phyloP scores from a whole-genome alignment of 2,797 vertebrate species.

The Centroberyx gerrardi region DNA sequence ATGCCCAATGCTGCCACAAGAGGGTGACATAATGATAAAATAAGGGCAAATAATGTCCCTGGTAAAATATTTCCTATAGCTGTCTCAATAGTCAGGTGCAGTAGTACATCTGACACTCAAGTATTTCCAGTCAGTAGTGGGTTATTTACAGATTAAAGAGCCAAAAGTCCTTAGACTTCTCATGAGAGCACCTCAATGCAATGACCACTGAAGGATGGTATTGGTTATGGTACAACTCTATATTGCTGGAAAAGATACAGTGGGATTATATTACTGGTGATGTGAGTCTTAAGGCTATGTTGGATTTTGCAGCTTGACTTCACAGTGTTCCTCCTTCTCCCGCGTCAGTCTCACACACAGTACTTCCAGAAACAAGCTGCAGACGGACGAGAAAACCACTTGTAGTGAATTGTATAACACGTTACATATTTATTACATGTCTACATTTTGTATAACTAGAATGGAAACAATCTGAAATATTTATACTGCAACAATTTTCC shows the following conservation, averaged over 20 bases:
- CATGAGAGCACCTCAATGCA: conserved; percentile 32
- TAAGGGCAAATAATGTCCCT: conserved; percentile 35
- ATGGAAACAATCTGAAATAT: no score
- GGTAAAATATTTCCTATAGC: conserved; percentile 10
- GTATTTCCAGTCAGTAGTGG: conserved; percentile 50
- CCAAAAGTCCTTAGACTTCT: conserved; percentile 24
- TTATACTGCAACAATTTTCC: neutral
- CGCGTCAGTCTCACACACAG: conserved; percentile 80
- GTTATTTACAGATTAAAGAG: conserved; percentile 61
- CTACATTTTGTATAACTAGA: no score
- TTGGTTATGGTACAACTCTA: conserved; percentile 54
- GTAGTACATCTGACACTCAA: conserved; percentile 43
- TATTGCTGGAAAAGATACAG: conserved; percentile 72
- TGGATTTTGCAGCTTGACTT: conserved; percentile 77
- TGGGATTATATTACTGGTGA: conserved; percentile 57
- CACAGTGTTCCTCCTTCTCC: conserved; percentile 46
- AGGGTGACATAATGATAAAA: conserved; percentile 67
- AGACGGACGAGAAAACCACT: conserved; percentile 16
- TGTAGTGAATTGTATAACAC: neutral
- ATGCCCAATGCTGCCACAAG: conserved; percentile 62
- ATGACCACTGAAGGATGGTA: conserved; percentile 48
- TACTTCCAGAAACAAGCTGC: conserved; percentile 90
- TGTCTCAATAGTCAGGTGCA: conserved; percentile 24
- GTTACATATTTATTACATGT: neutral
- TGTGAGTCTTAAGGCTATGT: conserved; percentile 78